Base-by-base conservation (phyloP, 1,140 invertebrate genomes). In the Gonioctena quinquepunctata region DNA sequence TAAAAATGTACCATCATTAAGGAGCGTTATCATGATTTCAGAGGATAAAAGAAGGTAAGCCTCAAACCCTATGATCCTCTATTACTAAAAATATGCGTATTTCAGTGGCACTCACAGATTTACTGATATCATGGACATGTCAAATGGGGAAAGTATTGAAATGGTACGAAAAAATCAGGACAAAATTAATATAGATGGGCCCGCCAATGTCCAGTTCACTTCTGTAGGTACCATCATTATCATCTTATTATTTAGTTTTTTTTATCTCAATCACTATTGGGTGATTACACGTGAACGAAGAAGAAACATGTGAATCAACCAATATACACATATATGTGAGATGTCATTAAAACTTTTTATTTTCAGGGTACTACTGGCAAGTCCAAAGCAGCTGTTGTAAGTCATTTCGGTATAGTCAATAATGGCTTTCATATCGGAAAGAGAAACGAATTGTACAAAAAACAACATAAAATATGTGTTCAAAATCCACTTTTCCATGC, bases 401-500 rank as follows among this genome's bases (percentile, higher is more conserved):
- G 91, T 0, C 95, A 99, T 80, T 87, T 90, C 69, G 92, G 91
- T 66, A 85, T 96, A 5, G 86, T 97, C 0, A 99, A 99, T 79
- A 98, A 99, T 83, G 88, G 90, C 3, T 90, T 89, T 69, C 87
- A 91, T 79, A 83, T 88, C 49, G 90, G 89, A 0, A 82, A 84
- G 62, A 86, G 93, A 68, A 81, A 89, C n/a, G 85, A 86, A 42
- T 85, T 90, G 52, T 75, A 88, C 52, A 77, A 84, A 61, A 83
- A 83, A 49, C 84, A 86, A 62, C 85, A 86, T 26, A 87, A 74
- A 3, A 82, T 94, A 48, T 96, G 94, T 77, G 76, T 92, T 0
- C 91, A 96, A 82, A 93, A 95, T 0, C 97, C 97, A 0, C 86
- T 98, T 11, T 99, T 98, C 80, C 97, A 99, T 81, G 95, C 92